A percentile compares a stretch with the other conserved stretches of the same genome.
Evolutionary conservation across 2,113 vertebrate genomes (phyloP).

Genomic region (Oreochromis aureus): DNA sequence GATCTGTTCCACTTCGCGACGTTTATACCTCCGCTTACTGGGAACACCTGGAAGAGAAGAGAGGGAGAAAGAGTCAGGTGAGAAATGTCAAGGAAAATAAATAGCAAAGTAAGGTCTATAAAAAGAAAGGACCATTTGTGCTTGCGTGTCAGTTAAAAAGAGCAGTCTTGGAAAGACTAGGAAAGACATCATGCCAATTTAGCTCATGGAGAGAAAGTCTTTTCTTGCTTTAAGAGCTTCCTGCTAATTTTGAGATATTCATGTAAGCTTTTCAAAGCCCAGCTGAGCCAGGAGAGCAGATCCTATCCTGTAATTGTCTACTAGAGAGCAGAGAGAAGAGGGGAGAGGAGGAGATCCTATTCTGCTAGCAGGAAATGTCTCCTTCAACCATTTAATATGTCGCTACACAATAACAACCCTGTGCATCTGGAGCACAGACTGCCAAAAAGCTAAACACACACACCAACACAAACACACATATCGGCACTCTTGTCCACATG

Average conservation of each 20-base stretch:
- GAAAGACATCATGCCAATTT: constrained; percentile 47
- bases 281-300: constrained; percentile 76
- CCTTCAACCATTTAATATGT: constrained; percentile 80
- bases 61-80: constrained; percentile 18
- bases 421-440: constrained; percentile 78
- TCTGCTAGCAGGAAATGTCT: constrained; percentile 81
- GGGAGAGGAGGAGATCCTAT: constrained; percentile 61
- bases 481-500: not conserved
- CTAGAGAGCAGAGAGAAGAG: constrained; percentile 70
- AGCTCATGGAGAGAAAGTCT: constrained; percentile 35
- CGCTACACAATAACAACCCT: constrained; percentile 75
- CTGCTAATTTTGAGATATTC: constrained; percentile 74
- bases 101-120: not conserved
- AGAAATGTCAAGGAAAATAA: constrained; percentile 9
- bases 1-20: constrained; percentile 89
- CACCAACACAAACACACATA: not conserved
- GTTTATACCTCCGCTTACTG: constrained; percentile 85
- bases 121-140: constrained; percentile 2
- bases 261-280: constrained; percentile 71
- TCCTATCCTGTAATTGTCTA: constrained; percentile 69
- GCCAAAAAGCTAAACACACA: constrained; percentile 49
- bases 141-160: constrained; percentile 12
- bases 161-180: constrained; percentile 28
- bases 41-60: constrained; percentile 55
- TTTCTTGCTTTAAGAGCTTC: constrained; percentile 63